phyloP scores from a whole-genome alignment of 2,888 invertebrate genomes.

The Erebia palarica region DNA sequence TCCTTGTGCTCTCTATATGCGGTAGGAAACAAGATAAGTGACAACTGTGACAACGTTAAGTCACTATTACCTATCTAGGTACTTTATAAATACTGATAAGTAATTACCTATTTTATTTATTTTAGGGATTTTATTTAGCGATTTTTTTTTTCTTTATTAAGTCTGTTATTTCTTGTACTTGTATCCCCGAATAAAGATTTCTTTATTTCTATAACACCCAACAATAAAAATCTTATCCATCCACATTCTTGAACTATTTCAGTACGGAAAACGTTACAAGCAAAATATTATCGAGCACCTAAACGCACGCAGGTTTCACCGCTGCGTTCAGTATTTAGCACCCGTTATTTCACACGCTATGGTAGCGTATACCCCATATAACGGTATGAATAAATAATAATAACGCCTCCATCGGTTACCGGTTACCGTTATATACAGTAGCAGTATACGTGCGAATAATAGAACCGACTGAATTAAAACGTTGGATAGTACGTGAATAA shows the following conservation, averaged over 20 bases:
- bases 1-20: too few species aligned
- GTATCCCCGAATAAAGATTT: too few species aligned
- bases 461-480: slow-evolving; percentile 33
- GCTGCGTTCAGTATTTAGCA: slow-evolving; percentile 29
- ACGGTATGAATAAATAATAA: slow-evolving; percentile 44
- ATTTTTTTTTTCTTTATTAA: too few species aligned
- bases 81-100: neutral
- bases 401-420: slow-evolving; percentile 31
- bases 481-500: slow-evolving; percentile 33
- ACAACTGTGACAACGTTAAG: too few species aligned
- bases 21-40: too few species aligned
- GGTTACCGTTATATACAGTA: slow-evolving; percentile 17
- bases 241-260: neutral
- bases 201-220: neutral
- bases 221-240: neutral
- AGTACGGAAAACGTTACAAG: slow-evolving; percentile 4
- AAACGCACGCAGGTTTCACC: slow-evolving; percentile 25
- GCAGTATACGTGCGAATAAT: slow-evolving; percentile 29
- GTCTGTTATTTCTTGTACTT: too few species aligned
- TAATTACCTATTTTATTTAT: too few species aligned
- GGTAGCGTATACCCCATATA: slow-evolving; percentile 26
- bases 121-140: too few species aligned
- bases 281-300: slow-evolving; percentile 21
- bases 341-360: slow-evolving; percentile 36
- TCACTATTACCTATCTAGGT: neutral